phyloP scores from a whole-genome alignment of 2,113 vertebrate species.

The Synchiropus splendidus region DNA sequence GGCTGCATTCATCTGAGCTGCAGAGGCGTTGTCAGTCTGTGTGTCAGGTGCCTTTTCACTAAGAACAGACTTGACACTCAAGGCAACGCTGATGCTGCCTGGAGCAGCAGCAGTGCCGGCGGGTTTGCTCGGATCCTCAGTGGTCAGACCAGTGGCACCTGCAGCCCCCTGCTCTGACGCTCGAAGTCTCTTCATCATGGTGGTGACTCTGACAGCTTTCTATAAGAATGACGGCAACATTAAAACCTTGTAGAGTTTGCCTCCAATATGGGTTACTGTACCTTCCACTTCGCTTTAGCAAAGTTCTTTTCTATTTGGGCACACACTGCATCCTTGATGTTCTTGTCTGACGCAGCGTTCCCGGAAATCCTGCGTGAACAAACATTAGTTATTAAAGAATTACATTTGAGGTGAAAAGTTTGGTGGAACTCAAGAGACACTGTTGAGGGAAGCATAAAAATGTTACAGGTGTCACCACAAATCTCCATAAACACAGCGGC shows the following conservation, averaged over 20 bases:
- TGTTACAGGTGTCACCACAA: no score
- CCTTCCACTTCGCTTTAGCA: constrained; percentile 98
- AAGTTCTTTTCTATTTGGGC: constrained; percentile 99
- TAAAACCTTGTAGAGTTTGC: no score
- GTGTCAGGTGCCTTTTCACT: constrained; percentile 47
- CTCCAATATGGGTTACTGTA: no score
- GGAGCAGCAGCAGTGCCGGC: constrained; percentile 43
- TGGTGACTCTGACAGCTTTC: constrained; percentile 96
- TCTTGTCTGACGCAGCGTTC: constrained; percentile 96
- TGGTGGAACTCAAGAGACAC: no score
- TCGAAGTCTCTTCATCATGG: constrained; percentile 91
- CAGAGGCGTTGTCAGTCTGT: constrained; percentile 34
- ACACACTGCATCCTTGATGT: constrained; percentile 95
- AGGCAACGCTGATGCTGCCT: constrained; percentile 17
- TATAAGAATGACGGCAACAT: constrained; percentile 34
- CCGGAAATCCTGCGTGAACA: constrained; percentile 84
- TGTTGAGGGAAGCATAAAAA: no score
- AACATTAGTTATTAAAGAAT: no score
- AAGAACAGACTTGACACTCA: constrained; percentile 41
- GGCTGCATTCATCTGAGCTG: constrained; percentile 44
- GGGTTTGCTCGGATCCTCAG: constrained; percentile 30
- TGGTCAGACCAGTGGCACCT: constrained; percentile 46
- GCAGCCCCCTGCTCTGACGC: constrained; percentile 79
- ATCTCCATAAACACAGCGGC: no score
- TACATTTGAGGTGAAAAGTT: no score